Evolutionary conservation across 2,113 vertebrate species (phyloP).

Genomic region (Delphinus delphis): DNA sequence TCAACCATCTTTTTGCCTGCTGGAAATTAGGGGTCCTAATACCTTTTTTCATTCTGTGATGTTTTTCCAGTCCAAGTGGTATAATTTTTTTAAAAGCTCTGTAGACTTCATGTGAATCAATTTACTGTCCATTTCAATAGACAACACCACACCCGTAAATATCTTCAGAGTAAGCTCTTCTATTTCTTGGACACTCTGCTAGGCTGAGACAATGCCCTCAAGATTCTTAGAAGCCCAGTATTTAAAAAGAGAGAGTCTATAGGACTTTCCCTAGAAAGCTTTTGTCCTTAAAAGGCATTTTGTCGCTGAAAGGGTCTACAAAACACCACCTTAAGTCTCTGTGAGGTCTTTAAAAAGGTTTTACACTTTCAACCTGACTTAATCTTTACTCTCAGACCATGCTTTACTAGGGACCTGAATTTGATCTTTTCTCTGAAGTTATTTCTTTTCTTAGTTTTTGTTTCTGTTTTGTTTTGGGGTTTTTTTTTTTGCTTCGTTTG

Average conservation of each 20-base stretch:
- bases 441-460: constrained; percentile 39
- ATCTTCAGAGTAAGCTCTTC: constrained; percentile 27
- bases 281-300: constrained; percentile 50
- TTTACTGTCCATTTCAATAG: background rate
- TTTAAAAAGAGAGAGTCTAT: background rate
- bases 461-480: background rate
- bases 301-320: background rate
- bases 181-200: background rate
- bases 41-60: background rate
- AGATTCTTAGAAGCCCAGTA: constrained; percentile 2
- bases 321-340: constrained; percentile 49
- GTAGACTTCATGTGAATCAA: background rate
- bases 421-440: constrained; percentile 52
- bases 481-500: background rate
- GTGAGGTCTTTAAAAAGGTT: constrained; percentile 38
- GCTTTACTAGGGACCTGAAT: constrained; percentile 9
- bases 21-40: background rate
- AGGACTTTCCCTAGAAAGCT: background rate
- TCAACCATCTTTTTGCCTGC: background rate
- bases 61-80: background rate
- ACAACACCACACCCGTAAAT: background rate
- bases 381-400: constrained; percentile 36
- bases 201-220: background rate
- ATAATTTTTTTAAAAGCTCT: constrained; percentile 12
- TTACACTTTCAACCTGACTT: constrained; percentile 29